phyloP scores from a whole-genome alignment of 2,888 invertebrate species.

The Drosophila phalerata region DNA sequence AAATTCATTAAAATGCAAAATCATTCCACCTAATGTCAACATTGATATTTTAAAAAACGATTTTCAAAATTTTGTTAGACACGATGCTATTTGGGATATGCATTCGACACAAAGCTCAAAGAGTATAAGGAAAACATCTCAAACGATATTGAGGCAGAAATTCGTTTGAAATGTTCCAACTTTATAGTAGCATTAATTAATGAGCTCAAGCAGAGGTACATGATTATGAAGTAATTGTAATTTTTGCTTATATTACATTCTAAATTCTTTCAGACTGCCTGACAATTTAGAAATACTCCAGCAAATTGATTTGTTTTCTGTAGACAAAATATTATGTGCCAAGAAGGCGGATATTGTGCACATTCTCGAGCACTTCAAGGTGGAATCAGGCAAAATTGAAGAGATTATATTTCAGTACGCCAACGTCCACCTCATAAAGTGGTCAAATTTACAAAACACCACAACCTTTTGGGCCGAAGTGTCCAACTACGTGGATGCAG shows the following conservation, averaged over 20 bases:
- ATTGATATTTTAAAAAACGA: not conserved
- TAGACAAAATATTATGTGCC: not conserved
- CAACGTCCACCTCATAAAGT: slow-evolving; percentile 4
- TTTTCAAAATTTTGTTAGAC: not conserved
- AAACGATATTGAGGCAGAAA: not conserved
- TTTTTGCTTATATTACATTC: not conserved
- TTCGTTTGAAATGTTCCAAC: not conserved
- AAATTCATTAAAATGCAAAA: not conserved
- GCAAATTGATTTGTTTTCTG: not conserved
- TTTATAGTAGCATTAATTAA: not conserved
- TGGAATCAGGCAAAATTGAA: not conserved
- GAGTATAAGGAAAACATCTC: not conserved
- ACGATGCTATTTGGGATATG: not conserved
- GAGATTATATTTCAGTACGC: not conserved
- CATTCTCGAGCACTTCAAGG: not conserved
- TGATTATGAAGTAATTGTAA: not conserved
- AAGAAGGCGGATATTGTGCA: not conserved
- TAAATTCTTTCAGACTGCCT: not conserved
- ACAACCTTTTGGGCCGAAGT: slow-evolving; percentile 22
- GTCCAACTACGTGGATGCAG: too few species aligned
- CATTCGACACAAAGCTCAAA: not conserved
- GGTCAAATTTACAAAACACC: not conserved
- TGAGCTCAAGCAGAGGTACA: not conserved
- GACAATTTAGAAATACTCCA: not conserved
- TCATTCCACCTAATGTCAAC: not conserved